Evolutionary conservation across 2,888 invertebrate genomes (phyloP).

Genomic region (Volucella inflata): DNA sequence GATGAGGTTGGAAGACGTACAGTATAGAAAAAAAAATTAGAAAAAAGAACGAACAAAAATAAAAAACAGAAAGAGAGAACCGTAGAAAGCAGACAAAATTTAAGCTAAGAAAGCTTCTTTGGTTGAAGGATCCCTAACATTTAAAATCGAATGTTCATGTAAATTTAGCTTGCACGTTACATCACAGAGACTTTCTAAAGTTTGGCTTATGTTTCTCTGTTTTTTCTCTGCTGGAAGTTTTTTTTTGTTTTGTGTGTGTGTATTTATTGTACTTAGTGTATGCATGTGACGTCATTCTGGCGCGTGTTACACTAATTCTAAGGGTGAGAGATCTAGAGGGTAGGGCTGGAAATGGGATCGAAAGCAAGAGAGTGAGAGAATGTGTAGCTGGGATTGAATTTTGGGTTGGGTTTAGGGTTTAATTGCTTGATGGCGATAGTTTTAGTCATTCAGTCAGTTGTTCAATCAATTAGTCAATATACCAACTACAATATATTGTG

Average conservation of each 20-base stretch:
- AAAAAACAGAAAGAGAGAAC: not conserved
- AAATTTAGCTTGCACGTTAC: conserved; percentile 36
- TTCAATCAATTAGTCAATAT: conserved; percentile 18
- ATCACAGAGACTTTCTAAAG: conserved; percentile 33
- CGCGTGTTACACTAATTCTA: conserved; percentile 19
- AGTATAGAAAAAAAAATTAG: too few species aligned
- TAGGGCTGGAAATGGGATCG: too few species aligned
- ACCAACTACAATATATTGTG: too few species aligned
- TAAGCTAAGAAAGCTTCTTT: conserved; percentile 23
- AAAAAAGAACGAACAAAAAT: too few species aligned
- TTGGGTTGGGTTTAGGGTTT: not conserved
- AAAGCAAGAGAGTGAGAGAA: not conserved
- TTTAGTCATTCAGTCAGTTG: conserved; percentile 8
- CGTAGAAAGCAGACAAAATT: not conserved
- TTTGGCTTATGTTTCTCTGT: conserved; percentile 2
- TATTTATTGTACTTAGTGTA: not conserved
- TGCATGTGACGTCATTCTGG: conserved; percentile 31
- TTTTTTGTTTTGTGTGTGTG: not conserved
- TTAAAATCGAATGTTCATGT: conserved; percentile 14
- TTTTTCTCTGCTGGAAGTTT: not conserved
- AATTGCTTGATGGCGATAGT: not conserved
- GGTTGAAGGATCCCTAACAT: not conserved
- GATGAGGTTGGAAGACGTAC: too few species aligned
- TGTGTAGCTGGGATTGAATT: not conserved
- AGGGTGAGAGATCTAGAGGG: not conserved